Percentiles rank a stretch among this genome's conserved stretches.
Conservation (phyloP, 1,140 invertebrate species). For the Trissolcus basalis region DNA sequence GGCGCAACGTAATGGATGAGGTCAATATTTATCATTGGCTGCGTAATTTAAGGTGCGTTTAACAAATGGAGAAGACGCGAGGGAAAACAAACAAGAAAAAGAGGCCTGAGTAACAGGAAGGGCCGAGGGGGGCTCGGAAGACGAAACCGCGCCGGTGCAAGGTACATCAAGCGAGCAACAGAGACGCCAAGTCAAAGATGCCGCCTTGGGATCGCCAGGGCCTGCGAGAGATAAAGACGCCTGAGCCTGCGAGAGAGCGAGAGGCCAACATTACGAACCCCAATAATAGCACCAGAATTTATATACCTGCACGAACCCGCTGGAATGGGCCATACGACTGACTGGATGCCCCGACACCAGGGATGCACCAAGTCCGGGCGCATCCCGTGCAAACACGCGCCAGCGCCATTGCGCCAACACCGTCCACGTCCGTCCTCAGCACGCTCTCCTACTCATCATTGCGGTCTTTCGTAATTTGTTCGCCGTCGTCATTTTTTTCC, state of each 20-base stretch:
- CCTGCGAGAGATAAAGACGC: slow-evolving; percentile 66
- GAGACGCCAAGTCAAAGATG: slow-evolving; percentile 67
- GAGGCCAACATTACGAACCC: slow-evolving; percentile 65
- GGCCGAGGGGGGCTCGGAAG: slow-evolving; percentile 30
- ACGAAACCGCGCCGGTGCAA: slow-evolving; percentile 42
- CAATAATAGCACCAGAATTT: slow-evolving; percentile 77
- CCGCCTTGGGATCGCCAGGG: slow-evolving; percentile 65
- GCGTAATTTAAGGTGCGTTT: slow-evolving; percentile 75
- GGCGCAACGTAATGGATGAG: slow-evolving; percentile 69
- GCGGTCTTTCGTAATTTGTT: background rate
- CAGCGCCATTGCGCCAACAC: slow-evolving; percentile 1
- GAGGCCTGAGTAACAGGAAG: slow-evolving; percentile 23
- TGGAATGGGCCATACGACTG: slow-evolving; percentile 64
- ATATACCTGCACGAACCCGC: slow-evolving; percentile 74
- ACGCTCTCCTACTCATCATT: too few relatives aligned
- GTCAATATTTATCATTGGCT: slow-evolving; percentile 76
- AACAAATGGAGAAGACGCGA: slow-evolving; percentile 71
- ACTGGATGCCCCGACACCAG: slow-evolving; percentile 55
- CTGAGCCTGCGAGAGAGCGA: slow-evolving; percentile 19
- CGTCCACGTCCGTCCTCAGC: too few relatives aligned
- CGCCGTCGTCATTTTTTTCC: too few relatives aligned
- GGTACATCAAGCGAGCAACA: slow-evolving; percentile 35
- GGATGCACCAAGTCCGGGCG: slow-evolving; percentile 53
- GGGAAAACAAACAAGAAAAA: slow-evolving; percentile 71
- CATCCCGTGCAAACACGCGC: slow-evolving; percentile 3